Evolutionary conservation across 2,888 invertebrate species (phyloP).

Genomic region (Piscicola geometra): DNA sequence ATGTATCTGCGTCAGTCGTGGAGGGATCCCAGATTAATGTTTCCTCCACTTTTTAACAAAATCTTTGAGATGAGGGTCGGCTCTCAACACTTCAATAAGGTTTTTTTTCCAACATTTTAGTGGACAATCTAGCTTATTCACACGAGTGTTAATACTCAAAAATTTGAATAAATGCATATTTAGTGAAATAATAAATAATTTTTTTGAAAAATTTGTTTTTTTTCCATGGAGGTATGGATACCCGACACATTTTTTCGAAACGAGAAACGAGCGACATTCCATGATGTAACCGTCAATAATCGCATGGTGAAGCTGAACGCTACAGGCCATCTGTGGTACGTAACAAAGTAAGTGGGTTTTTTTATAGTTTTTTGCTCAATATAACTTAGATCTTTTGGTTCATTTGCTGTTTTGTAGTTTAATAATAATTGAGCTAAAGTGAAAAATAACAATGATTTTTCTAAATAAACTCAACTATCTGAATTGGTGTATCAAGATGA

Average conservation of each 20-base stretch:
- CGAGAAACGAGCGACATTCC: conserved; percentile 40
- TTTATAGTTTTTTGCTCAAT: not conserved
- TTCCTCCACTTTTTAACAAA: conserved; percentile 37
- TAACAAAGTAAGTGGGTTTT: conserved; percentile 39
- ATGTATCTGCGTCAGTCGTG: conserved; percentile 87
- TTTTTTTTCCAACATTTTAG: too few relatives aligned
- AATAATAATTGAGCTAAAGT: too few relatives aligned
- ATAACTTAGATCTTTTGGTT: too few relatives aligned
- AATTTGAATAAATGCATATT: too few relatives aligned
- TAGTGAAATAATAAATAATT: too few relatives aligned
- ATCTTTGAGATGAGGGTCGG: conserved; percentile 37
- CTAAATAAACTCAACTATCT: too few relatives aligned
- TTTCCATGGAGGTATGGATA: conserved; percentile 36
- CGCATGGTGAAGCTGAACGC: conserved; percentile 36
- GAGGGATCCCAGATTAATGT: conserved; percentile 73
- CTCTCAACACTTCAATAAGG: conserved; percentile 33
- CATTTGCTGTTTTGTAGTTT: too few relatives aligned
- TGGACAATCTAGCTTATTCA: too few relatives aligned
- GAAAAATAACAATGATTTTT: too few relatives aligned
- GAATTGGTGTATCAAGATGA: too few relatives aligned
- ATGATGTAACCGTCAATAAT: conserved; percentile 39
- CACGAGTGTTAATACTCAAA: too few relatives aligned
- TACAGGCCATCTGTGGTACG: conserved; percentile 40
- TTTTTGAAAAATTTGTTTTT: too few relatives aligned
- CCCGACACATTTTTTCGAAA: conserved; percentile 41